Conservation (phyloP, 2,797 vertebrate genomes). For the Propithecus deckenii region DNA sequence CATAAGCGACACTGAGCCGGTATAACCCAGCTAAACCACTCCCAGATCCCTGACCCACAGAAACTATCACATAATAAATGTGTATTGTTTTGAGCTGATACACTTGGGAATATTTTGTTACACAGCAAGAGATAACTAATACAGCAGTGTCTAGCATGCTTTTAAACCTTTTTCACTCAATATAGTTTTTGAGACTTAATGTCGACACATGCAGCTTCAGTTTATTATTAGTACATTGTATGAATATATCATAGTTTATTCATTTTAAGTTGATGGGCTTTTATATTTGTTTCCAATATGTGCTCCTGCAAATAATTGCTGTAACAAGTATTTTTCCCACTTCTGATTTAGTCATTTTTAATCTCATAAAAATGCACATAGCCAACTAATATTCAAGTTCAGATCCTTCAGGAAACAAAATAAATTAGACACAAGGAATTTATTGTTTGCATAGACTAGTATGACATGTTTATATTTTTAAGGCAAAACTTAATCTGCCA, state of each 20-base stretch:
- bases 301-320: not conserved
- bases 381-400: not conserved
- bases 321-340: not conserved
- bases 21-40: not conserved
- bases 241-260: not conserved
- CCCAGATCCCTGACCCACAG: not conserved
- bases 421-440: not conserved
- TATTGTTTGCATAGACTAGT: not conserved
- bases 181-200: not conserved
- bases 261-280: not conserved
- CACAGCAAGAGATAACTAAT: not conserved
- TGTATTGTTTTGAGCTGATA: not conserved
- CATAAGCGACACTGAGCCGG: not conserved
- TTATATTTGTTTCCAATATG: not conserved
- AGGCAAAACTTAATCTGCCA: not conserved
- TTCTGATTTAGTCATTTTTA: not conserved
- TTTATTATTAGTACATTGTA: not conserved
- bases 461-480: not conserved
- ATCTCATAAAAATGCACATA: not conserved
- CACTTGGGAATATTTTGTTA: not conserved
- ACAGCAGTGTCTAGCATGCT: not conserved
- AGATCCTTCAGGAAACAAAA: constrained; percentile 32
- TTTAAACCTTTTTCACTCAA: not conserved
- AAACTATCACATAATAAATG: not conserved
- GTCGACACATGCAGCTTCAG: not conserved